These are phyloP conservation scores for Hemitrygon akajei DNA, from an alignment of 2,797 vertebrate species.

Conservation along the genomic window DNA sequence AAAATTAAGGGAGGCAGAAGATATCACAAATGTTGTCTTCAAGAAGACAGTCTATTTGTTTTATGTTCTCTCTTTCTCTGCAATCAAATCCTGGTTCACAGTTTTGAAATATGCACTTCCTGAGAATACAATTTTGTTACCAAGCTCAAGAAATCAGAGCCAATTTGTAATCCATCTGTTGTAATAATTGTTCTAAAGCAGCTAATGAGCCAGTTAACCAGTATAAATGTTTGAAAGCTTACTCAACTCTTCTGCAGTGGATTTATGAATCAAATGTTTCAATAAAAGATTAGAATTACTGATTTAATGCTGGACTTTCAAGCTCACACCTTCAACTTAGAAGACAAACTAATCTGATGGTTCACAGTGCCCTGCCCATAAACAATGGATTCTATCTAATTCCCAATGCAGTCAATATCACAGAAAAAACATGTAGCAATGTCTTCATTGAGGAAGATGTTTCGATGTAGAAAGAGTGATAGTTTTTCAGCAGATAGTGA, in stretches of 20 bases:
- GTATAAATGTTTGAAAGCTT: neutral
- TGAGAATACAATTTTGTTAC: neutral
- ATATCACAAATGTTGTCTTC: neutral
- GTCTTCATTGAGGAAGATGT: neutral
- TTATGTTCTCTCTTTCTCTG: neutral
- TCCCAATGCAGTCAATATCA: neutral
- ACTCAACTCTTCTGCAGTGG: neutral
- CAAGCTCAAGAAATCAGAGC: neutral
- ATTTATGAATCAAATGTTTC: constrained; percentile 5
- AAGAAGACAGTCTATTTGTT: neutral
- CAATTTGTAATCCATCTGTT: neutral
- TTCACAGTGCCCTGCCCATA: neutral
- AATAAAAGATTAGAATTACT: neutral
- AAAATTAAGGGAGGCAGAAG: too few species aligned
- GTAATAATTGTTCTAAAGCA: neutral
- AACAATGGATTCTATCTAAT: neutral
- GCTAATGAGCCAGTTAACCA: constrained; percentile 21
- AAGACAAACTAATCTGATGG: neutral
- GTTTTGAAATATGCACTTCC: neutral
- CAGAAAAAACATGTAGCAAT: neutral
- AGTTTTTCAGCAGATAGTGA: neutral
- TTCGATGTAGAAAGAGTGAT: neutral
- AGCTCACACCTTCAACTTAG: neutral
- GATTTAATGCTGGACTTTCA: neutral
- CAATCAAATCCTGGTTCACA: neutral